A percentile compares a stretch with the other conserved stretches of the same genome.
Conservation (phyloP, 2,113 vertebrate species). For the Pluvialis apricaria region DNA sequence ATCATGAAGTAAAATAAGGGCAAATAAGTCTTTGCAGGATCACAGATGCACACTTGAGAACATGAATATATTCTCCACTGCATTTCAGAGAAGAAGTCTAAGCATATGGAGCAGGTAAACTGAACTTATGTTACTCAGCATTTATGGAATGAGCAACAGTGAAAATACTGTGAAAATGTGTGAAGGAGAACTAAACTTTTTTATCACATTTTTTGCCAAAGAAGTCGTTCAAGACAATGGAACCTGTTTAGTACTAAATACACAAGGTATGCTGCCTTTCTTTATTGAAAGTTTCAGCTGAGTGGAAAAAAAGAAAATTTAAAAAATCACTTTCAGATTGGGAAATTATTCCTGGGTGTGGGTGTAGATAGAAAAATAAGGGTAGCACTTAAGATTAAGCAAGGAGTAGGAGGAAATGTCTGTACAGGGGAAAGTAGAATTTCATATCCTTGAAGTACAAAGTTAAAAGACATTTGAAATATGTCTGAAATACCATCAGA, state of each 20-base stretch:
- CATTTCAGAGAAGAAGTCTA: background rate
- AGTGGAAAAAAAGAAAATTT: background rate
- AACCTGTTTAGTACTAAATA: background rate
- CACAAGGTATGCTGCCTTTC: background rate
- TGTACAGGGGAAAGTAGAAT: slow-evolving; percentile 31
- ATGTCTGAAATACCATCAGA: background rate
- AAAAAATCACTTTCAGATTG: background rate
- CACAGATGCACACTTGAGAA: background rate
- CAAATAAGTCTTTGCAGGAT: background rate
- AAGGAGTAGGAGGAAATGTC: slow-evolving; percentile 58
- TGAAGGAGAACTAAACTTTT: background rate
- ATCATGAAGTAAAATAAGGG: background rate
- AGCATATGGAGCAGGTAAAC: background rate
- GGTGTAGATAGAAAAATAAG: slow-evolving; percentile 62
- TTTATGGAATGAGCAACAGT: background rate
- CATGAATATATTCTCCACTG: background rate
- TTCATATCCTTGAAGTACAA: slow-evolving; percentile 8
- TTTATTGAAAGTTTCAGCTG: slow-evolving; percentile 13
- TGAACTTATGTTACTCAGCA: background rate
- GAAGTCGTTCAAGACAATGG: background rate
- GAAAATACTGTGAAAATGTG: background rate
- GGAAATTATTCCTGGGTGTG: slow-evolving; percentile 48
- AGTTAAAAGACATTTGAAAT: slow-evolving; percentile 31
- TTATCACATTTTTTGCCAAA: background rate
- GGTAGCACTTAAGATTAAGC: slow-evolving; percentile 46